phyloP scores from a whole-genome alignment of 2,113 vertebrate species.

The Cinclus cinclus region DNA sequence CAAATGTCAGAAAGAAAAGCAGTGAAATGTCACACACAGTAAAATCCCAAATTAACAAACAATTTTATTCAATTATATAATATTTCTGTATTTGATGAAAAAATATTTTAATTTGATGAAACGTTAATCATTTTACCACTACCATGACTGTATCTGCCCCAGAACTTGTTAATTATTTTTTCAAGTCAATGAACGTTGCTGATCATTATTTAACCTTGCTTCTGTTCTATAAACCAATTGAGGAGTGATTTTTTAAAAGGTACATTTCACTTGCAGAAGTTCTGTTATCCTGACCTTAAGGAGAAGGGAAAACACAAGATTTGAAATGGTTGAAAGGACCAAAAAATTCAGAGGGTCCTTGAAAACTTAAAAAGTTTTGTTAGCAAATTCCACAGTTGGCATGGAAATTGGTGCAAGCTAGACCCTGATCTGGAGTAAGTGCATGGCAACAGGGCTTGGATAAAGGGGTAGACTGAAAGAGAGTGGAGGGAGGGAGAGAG shows the following conservation, averaged over 20 bases:
- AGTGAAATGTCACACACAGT: not conserved
- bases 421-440: no score
- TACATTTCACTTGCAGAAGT: not conserved
- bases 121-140: not conserved
- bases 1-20: not conserved
- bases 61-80: not conserved
- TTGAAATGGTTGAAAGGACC: accelerated
- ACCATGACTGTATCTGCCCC: not conserved
- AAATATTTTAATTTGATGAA: not conserved
- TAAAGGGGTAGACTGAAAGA: not conserved
- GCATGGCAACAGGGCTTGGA: no score
- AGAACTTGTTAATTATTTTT: not conserved
- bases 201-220: not conserved
- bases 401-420: not conserved
- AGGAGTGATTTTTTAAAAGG: not conserved
- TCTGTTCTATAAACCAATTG: not conserved
- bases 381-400: not conserved
- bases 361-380: not conserved
- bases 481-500: not conserved
- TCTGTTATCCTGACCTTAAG: not conserved
- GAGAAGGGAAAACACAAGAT: no score
- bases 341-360: not conserved
- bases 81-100: not conserved
- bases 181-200: not conserved
- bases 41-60: not conserved